Percentiles rank a stretch among this genome's conserved stretches.
These are phyloP conservation scores for Petrosia ficiformis DNA, from an alignment of 37 sponge, comb jelly and placozoan genomes.

Conservation along the genomic window DNA sequence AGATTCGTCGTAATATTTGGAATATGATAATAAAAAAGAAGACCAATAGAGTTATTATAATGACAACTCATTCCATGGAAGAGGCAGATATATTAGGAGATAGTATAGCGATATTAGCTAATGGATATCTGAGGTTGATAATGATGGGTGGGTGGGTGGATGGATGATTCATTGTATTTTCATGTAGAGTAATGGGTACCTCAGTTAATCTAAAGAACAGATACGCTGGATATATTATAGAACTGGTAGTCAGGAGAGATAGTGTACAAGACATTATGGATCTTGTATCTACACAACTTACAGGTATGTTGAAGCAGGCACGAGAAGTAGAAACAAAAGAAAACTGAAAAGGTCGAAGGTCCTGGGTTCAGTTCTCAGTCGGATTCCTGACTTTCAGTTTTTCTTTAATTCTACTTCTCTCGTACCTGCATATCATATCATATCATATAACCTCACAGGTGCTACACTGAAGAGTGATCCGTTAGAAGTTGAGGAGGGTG, in stretches of 20 bases:
- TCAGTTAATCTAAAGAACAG: constrained; percentile 80
- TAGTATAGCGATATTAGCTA: constrained; percentile 77
- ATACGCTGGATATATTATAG: constrained; percentile 81
- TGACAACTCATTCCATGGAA: constrained; percentile 90
- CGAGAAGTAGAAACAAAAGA: too few species aligned
- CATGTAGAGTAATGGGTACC: constrained; percentile 60
- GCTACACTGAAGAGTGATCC: constrained; percentile 43
- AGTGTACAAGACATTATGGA: constrained; percentile 21
- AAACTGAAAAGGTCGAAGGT: too few species aligned
- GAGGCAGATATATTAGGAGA: constrained; percentile 88
- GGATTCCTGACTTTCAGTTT: too few species aligned
- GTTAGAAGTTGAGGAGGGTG: constrained; percentile 60
- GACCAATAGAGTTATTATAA: constrained; percentile 57
- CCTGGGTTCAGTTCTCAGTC: too few species aligned
- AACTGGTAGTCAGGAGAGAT: constrained; percentile 52
- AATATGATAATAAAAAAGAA: constrained; percentile 78
- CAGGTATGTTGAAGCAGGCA: constrained; percentile 42
- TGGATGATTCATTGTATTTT: background rate
- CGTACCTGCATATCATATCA: too few species aligned
- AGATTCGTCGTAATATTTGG: constrained; percentile 79
- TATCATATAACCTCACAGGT: too few species aligned
- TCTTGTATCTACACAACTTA: constrained; percentile 29
- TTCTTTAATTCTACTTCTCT: too few species aligned
- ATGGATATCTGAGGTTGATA: constrained; percentile 58
- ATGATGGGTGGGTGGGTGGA: background rate